Base-by-base conservation (phyloP, 2,113 vertebrate genomes). In the Pelobates fuscus region DNA sequence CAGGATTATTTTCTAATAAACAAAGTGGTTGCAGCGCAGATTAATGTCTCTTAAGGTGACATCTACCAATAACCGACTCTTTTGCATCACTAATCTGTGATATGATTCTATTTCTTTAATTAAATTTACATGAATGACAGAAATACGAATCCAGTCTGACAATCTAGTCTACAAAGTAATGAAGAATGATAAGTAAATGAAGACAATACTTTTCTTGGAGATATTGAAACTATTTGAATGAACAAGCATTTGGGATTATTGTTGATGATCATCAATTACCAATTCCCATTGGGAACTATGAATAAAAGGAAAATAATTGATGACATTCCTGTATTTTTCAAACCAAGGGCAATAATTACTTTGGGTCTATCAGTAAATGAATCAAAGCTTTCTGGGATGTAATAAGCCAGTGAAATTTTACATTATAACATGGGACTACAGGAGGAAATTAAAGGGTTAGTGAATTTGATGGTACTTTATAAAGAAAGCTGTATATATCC, bases 1-100 rank as follows among this genome's bases (percentile, higher is more conserved):
- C 46, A 58, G 3, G 41, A 74, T 74, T 44, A 58, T 74, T 67
- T 46, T 66, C 52, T 66, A 59, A 29, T 74, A 66, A 58, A 66
- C 26, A 58, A 66, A 67, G 66, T 74, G 30, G 63, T 58, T 46
- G 64, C 24, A 58, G 44, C 43, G 26, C 44, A 55, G 25, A n/a
- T 55, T 65, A 65, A 65, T 65, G 25, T 44, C 24, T 43, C 29
- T 43, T 55, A 57, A 64, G 30, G 49, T 8, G 23, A n/a, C 21
- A 27, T 57, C 27, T 63, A 55, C 21, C 10, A 6, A 72, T 25
- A 25, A 20, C 52, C 32, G 43, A 41, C 21, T 17, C 10, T 55
- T 25, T 26, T 44, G 49, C 71, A 32, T 27, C 54, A 11, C n/a
- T 2, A 66, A 15, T 24, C 18, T 25, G 41, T 44, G 44, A 18